Evolutionary conservation across 2,113 vertebrate species (phyloP), one percentile per base, ranked within the genome.

Genomic region (Epinephelus fuscoguttatus): DNA sequence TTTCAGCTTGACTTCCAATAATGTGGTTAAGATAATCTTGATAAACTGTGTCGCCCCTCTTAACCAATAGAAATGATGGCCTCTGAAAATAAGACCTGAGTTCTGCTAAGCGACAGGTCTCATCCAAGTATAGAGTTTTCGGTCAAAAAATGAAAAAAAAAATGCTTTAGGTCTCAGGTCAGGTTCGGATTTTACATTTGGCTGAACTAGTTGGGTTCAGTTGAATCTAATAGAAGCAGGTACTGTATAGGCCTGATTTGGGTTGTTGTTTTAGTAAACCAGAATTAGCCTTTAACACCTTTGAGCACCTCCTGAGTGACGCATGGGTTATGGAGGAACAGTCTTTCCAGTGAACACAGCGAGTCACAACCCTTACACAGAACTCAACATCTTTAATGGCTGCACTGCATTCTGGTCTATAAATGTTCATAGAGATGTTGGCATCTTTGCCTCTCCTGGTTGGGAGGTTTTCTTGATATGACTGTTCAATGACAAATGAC

Each of bases 251-350:
- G 3, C 21, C 13, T 23, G 50, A 21, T 50, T 50, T 40, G 8
- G 19, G 8, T 7, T 1, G 3, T 23, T 6, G 63, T 63, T 64
- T 9, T 50, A 49, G 59, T 45, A 37, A 74, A 64, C 8, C 37
- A 17, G 56, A 78, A 33, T 74, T 23, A 40, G 73, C 69, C 66
- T 53, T 52, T 50, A 25, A 50, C 52, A 12, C 23, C 14, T 25
- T 64, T 67, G 40, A 50, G 53, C 53, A 4, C n/a, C 55, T 61
- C 47, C 14, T 45, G 52, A 57, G 49, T 3, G 27, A 59, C 30
- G 23, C 66, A 6, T 25, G 59, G n/a, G 69, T 67, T 52, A 30
- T 25, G 12, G 19, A 53, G 30, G 61, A 60, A 11, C 13, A 3
- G 12, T 62, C 19, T 68, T 68, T 45, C 56, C 3, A 15, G 18